A percentile compares a stretch with the other conserved stretches of the same genome.
Evolutionary conservation across 2,113 vertebrate species (phyloP).

Genomic region (Ploceus nigricollis): DNA sequence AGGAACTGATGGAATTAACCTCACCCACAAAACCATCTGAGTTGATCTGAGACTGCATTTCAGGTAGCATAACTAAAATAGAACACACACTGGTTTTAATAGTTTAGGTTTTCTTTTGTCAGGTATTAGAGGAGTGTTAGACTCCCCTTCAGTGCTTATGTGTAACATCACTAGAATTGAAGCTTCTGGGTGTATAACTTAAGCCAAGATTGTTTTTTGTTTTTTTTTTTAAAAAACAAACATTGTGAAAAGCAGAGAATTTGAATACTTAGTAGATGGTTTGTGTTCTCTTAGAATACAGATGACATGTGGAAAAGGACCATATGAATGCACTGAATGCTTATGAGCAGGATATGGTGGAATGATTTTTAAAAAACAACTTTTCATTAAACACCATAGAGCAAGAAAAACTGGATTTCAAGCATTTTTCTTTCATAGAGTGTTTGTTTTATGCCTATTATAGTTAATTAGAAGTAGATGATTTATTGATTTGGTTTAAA

Average conservation of each 20-base stretch:
- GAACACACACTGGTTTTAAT: not conserved
- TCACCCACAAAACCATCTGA: not conserved
- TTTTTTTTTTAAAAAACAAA: not conserved
- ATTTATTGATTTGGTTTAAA: not conserved
- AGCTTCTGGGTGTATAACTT: not conserved
- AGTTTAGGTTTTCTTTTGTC: not conserved
- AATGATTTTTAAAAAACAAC: not conserved
- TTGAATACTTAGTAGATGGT: not conserved
- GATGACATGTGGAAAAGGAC: accelerated
- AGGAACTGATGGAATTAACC: not conserved
- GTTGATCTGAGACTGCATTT: not conserved
- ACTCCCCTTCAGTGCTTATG: not conserved
- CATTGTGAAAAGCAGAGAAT: not conserved
- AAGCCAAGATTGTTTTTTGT: not conserved
- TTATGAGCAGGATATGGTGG: not conserved
- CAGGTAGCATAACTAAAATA: not conserved
- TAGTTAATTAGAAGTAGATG: not conserved
- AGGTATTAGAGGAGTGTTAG: not conserved
- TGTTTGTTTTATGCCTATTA: not conserved
- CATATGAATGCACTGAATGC: not conserved
- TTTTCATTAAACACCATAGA: not conserved
- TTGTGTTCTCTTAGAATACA: not conserved
- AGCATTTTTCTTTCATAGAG: not conserved
- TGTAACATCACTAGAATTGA: not conserved
- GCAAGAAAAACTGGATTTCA: not conserved